phyloP scores from a whole-genome alignment of 2,888 invertebrate species.

The Tachina grossa region DNA sequence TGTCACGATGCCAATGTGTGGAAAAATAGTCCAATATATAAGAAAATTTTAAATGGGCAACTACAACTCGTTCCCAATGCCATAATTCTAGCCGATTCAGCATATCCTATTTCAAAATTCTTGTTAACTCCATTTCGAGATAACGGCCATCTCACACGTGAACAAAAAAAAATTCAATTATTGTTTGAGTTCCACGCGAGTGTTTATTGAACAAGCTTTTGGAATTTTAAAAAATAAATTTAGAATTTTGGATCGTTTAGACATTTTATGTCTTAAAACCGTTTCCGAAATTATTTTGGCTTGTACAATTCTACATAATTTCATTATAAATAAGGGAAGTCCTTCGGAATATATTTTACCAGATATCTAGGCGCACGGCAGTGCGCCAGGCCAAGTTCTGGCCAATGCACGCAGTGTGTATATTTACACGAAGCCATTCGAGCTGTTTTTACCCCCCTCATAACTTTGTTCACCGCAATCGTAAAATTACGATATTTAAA shows the following conservation, averaged over 20 bases:
- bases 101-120: conserved; percentile 60
- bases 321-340: conserved; percentile 15
- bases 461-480: too few species aligned
- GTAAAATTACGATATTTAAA: too few species aligned
- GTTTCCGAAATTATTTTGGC: conserved; percentile 3
- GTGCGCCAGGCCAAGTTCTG: too few species aligned
- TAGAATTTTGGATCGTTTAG: conserved; percentile 27
- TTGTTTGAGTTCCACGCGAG: too few species aligned
- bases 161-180: too few species aligned
- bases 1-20: conserved; percentile 54
- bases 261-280: too few species aligned
- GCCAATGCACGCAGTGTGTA: too few species aligned
- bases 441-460: too few species aligned
- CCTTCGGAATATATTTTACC: not conserved
- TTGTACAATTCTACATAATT: conserved; percentile 11
- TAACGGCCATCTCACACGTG: too few species aligned
- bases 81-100: conserved; percentile 43
- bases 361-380: too few species aligned
- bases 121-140: conserved; percentile 55
- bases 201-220: conserved; percentile 23
- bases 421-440: too few species aligned
- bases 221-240: conserved; percentile 25
- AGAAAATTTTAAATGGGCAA: too few species aligned
- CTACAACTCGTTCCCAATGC: conserved; percentile 42
- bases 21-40: conserved; percentile 53